A percentile compares a stretch with the other conserved stretches of the same genome.
These are phyloP conservation scores for Aulostomus chinensis DNA, from an alignment of 2,797 vertebrate genomes.

Conservation along the genomic window DNA sequence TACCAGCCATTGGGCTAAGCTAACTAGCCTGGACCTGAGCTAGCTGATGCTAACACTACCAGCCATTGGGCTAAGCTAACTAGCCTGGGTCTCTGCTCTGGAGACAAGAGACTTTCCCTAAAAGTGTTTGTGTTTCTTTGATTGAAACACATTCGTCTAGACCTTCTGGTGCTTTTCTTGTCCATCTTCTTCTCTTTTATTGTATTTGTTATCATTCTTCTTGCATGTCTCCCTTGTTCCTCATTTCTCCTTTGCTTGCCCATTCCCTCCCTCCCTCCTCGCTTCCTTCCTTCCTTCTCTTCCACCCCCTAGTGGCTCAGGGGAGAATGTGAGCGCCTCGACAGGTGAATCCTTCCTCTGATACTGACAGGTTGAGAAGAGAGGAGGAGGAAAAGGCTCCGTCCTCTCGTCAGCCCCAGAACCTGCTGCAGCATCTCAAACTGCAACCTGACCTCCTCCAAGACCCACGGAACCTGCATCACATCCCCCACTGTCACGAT, in stretches of 20 bases:
- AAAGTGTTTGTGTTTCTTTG: too few species aligned
- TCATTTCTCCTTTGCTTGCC: conserved; percentile 25
- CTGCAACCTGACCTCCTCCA: background rate
- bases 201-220: background rate
- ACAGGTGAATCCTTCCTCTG: conserved; percentile 98
- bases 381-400: too few species aligned
- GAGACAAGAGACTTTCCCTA: too few species aligned
- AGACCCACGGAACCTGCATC: conserved; percentile 14
- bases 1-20: too few species aligned
- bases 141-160: too few species aligned
- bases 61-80: too few species aligned
- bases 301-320: conserved; percentile 68
- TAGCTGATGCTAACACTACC: too few species aligned
- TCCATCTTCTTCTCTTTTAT: too few species aligned
- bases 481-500: background rate
- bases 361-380: conserved; percentile 87
- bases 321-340: conserved; percentile 82
- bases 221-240: conserved; percentile 15
- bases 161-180: too few species aligned
- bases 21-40: too few species aligned
- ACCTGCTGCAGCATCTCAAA: conserved; percentile 20
- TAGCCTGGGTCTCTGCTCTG: too few species aligned
- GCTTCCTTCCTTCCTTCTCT: conserved; percentile 12
- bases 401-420: too few species aligned
- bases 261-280: conserved; percentile 18